phyloP scores from a whole-genome alignment of 1,140 invertebrate species.

The Drosophila yakuba region DNA sequence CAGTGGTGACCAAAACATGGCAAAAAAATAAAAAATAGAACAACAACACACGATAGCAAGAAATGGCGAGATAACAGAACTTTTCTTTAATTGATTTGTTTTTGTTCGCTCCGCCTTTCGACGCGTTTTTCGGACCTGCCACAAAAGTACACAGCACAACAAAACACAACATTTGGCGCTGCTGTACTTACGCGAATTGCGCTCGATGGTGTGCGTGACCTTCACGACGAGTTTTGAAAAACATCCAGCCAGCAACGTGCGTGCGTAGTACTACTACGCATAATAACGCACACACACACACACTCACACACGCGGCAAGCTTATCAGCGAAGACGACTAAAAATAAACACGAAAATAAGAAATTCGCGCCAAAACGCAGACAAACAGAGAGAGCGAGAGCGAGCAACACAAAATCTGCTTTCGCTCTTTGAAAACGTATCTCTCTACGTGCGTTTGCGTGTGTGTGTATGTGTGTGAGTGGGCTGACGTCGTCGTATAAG shows the following conservation, averaged over 20 bases:
- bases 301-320: slow-evolving; percentile 24
- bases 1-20: slow-evolving; percentile 68
- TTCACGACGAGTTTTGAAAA: slow-evolving; percentile 74
- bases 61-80: slow-evolving; percentile 42
- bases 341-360: slow-evolving; percentile 69
- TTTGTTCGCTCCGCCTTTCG: slow-evolving; percentile 12
- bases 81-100: slow-evolving; percentile 43
- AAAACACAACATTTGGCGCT: slow-evolving; percentile 49
- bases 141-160: slow-evolving; percentile 36
- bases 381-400: slow-evolving; percentile 22
- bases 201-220: slow-evolving; percentile 51
- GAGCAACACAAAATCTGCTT: not conserved
- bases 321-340: slow-evolving; percentile 71
- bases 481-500: slow-evolving; percentile 69
- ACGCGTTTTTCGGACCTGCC: slow-evolving; percentile 47
- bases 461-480: slow-evolving; percentile 32
- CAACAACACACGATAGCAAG: not conserved
- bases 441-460: not conserved
- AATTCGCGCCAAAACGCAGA: slow-evolving; percentile 69
- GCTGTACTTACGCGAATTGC: slow-evolving; percentile 70
- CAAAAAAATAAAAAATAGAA: slow-evolving; percentile 7
- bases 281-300: slow-evolving; percentile 22
- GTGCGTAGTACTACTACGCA: slow-evolving; percentile 60
- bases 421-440: too few relatives aligned
- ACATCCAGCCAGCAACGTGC: slow-evolving; percentile 72